Conservation (phyloP, 2,797 vertebrate genomes). For the Smutsia gigantea region DNA sequence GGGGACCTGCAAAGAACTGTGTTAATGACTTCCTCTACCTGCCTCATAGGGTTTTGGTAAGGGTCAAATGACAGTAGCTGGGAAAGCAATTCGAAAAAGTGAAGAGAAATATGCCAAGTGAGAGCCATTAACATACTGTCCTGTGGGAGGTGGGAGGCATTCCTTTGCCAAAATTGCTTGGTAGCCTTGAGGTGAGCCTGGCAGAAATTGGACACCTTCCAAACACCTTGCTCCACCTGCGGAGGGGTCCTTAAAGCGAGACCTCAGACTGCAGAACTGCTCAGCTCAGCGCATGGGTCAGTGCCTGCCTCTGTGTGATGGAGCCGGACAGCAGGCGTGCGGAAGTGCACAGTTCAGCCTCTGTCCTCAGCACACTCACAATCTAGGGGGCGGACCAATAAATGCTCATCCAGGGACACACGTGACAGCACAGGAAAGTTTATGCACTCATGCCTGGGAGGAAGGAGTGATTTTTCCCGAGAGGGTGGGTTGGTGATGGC, state of each 20-base stretch:
- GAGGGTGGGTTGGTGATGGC: neutral
- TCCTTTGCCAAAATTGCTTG: slow-evolving; percentile 41
- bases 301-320: too few species aligned
- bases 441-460: neutral
- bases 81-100: slow-evolving; percentile 67
- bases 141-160: neutral
- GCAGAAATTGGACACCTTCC: slow-evolving; percentile 15
- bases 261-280: neutral
- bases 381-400: neutral
- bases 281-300: too few species aligned
- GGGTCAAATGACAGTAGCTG: slow-evolving; percentile 59
- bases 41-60: slow-evolving; percentile 25
- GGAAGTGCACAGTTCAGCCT: rapidly evolving
- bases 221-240: neutral
- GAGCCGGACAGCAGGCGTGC: neutral
- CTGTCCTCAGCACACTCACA: neutral
- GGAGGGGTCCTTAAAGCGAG: neutral
- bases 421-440: neutral
- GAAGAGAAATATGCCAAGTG: slow-evolving; percentile 71
- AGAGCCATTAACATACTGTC: slow-evolving; percentile 49
- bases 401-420: neutral
- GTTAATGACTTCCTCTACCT: slow-evolving; percentile 29
- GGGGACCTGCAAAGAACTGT: neutral
- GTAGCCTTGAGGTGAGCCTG: slow-evolving; percentile 54
- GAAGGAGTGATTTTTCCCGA: neutral